These are phyloP conservation scores for Drosophila orosa DNA, from an alignment of 1,140 invertebrate species.

Conservation along the genomic window DNA sequence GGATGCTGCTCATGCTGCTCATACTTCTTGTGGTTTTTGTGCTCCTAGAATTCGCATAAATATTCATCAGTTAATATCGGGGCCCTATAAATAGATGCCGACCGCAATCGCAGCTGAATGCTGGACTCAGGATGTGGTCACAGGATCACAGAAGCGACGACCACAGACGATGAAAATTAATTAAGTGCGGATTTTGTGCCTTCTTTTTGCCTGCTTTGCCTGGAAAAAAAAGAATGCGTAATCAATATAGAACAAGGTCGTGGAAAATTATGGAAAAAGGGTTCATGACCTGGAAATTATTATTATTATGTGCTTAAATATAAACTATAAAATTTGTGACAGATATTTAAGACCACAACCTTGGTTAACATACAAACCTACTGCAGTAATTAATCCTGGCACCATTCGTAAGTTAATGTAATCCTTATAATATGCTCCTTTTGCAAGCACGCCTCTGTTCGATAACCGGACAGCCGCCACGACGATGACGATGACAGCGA, in stretches of 20 bases:
- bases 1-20: conserved; percentile 3
- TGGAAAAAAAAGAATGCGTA: conserved; percentile 18
- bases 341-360: neutral
- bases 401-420: neutral
- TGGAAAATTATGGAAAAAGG: neutral
- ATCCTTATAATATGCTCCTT: neutral
- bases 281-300: neutral
- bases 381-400: neutral
- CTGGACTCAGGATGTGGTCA: conserved; percentile 3
- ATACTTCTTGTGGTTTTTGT: conserved; percentile 1
- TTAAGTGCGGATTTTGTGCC: conserved; percentile 59
- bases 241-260: conserved; percentile 8
- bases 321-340: neutral
- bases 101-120: conserved; percentile 5
- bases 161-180: conserved; percentile 62
- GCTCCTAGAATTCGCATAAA: conserved; percentile 45
- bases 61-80: conserved; percentile 70
- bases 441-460: conserved; percentile 1
- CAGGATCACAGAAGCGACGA: conserved; percentile 23
- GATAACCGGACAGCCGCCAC: conserved; percentile 3
- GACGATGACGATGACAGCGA: conserved; percentile 64
- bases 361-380: neutral
- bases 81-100: conserved; percentile 60
- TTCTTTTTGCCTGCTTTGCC: conserved; percentile 6
- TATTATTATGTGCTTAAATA: neutral